Base-by-base conservation (phyloP, 2,113 vertebrate species). In the Greenwoodochromis staneri region DNA sequence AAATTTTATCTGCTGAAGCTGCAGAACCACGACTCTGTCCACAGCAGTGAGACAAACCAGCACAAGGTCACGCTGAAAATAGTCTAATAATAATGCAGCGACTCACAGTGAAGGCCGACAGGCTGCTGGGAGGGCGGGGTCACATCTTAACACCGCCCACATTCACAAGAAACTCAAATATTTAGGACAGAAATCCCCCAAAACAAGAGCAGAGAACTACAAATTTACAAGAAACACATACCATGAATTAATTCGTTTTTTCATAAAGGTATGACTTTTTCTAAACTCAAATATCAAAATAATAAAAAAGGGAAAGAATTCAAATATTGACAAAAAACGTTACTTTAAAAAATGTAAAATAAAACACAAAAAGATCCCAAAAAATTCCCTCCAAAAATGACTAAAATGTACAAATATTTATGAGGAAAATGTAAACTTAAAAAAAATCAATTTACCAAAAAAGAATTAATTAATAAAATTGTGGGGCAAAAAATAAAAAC, bases 171-270 rank as follows among this genome's bases (percentile, higher is more conserved):
- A 45, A 47, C 69, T 7, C 69, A 45, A 45, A 73, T 45, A 73
- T 45, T 45, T 73, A 45, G 13, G 38, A 38, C 61, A 73, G 13
- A 45, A 42, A 27, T 0, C 13, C 8, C 21, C n/a, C 21, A 42
- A 42, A 73, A 73, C 8, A n/a, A 42, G 36, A 42, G n/a, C n/a
- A 71, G 8, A 42, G 12, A 42, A 71, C 11, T 13, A 40, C 3
- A 71, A 42, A 3, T 71, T 71, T 9, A 42, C 21, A 45, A 10
- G 21, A 45, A 5, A 45, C 14, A 27, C 9, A 42, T 5, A 66
- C 6, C 31, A 66, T 0, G 31, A 66, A 66, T 2, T n/a, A n/a
- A 66, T 66, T 38, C 0, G 29, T 63, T 63, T 63, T 63, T 19
- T 63, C 59, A 63, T 63, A 34, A 11, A 34, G 16, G 9, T 34